A percentile compares a stretch with the other conserved stretches of the same genome.
These are phyloP conservation scores for Morone chrysops DNA, from an alignment of 2,113 vertebrate genomes.

Conservation along the genomic window DNA sequence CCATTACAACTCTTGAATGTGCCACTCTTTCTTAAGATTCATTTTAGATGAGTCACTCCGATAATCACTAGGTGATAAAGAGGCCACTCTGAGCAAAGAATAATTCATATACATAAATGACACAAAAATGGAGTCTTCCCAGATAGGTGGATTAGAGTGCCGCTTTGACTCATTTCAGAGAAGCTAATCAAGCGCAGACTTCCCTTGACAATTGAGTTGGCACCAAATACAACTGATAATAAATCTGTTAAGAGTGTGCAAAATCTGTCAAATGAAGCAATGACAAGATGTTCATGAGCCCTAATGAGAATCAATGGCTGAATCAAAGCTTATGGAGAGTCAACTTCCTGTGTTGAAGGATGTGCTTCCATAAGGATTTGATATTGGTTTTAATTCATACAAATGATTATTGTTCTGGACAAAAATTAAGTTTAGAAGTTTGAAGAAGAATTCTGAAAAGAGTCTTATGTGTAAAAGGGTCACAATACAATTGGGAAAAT, in stretches of 20 bases:
- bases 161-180: slow-evolving; percentile 49
- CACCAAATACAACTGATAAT: slow-evolving; percentile 22
- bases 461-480: no score
- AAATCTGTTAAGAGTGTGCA: slow-evolving; percentile 29
- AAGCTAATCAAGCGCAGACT: slow-evolving; percentile 51
- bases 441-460: no score
- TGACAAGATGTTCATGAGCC: slow-evolving; percentile 35
- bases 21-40: slow-evolving; percentile 38
- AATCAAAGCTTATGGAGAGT: neutral
- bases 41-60: slow-evolving; percentile 55
- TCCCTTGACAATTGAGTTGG: slow-evolving; percentile 17
- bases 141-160: slow-evolving; percentile 48
- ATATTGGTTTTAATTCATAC: neutral
- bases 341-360: neutral
- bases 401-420: no score
- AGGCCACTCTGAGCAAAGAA: slow-evolving; percentile 43
- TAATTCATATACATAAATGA: slow-evolving; percentile 54
- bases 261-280: slow-evolving; percentile 31
- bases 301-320: neutral
- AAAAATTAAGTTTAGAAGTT: no score
- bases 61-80: slow-evolving; percentile 64
- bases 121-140: slow-evolving; percentile 51
- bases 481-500: no score
- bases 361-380: no score
- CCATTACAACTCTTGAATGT: slow-evolving; percentile 60